These are phyloP conservation scores for Harpalus rubripes DNA, from an alignment of 2,888 invertebrate genomes.

Conservation along the genomic window DNA sequence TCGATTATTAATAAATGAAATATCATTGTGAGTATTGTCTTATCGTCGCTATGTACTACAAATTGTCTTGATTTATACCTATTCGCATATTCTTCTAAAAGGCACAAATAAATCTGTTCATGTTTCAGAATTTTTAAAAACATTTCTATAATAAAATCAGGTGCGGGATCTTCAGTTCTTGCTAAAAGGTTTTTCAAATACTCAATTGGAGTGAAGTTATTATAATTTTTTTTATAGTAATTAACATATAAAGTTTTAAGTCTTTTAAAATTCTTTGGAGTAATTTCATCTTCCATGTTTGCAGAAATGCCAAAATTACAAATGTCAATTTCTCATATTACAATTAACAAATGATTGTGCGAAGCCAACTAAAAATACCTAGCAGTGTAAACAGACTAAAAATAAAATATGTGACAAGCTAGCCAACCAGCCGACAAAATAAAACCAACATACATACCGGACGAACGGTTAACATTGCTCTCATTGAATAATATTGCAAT, in stretches of 20 bases:
- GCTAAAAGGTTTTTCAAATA: constrained; percentile 69
- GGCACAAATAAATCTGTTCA: constrained; percentile 70
- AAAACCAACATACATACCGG: constrained; percentile 47
- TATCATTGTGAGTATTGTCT: constrained; percentile 69
- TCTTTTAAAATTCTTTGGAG: constrained; percentile 68
- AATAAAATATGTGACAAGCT: constrained; percentile 64
- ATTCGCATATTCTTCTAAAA: constrained; percentile 67
- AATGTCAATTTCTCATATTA: constrained; percentile 44
- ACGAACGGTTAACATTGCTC: constrained; percentile 52
- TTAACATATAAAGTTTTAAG: constrained; percentile 70
- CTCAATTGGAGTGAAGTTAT: constrained; percentile 70
- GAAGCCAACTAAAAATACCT: constrained; percentile 64
- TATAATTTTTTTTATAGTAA: constrained; percentile 68
- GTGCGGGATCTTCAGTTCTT: constrained; percentile 49
- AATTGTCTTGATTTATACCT: background rate
- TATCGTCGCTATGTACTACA: constrained; percentile 67
- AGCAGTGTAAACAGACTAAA: constrained; percentile 64
- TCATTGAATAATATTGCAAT: constrained; percentile 63
- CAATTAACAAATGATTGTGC: constrained; percentile 62
- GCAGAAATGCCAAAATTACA: constrained; percentile 8
- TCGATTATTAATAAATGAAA: constrained; percentile 73
- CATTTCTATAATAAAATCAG: constrained; percentile 66
- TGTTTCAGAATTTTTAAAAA: constrained; percentile 71
- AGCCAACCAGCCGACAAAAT: constrained; percentile 62
- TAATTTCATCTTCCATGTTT: constrained; percentile 66